phyloP scores from a whole-genome alignment of 2,888 invertebrate genomes.

The Carcina quercana region DNA sequence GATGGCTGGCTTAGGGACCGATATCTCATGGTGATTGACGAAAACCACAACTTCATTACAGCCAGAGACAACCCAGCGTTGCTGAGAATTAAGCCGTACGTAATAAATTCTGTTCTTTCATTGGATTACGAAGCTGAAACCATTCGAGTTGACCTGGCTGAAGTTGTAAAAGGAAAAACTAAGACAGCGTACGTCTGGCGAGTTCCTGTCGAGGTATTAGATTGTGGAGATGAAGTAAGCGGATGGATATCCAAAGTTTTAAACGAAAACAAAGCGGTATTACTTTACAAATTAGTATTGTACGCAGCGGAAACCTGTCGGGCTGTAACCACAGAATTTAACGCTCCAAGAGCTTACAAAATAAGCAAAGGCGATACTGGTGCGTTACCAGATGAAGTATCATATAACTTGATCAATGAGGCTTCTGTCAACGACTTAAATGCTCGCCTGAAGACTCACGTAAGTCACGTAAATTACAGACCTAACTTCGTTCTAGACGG shows the following conservation, averaged over 20 bases:
- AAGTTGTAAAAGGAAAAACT: constrained; percentile 39
- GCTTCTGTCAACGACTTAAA: constrained; percentile 80
- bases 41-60: constrained; percentile 72
- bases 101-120: constrained; percentile 66
- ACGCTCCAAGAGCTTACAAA: too few relatives aligned
- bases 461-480: constrained; percentile 75
- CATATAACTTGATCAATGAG: constrained; percentile 79
- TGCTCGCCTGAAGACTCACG: constrained; percentile 56
- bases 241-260: constrained; percentile 86
- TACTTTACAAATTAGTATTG: too few relatives aligned
- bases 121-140: constrained; percentile 73
- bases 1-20: constrained; percentile 73
- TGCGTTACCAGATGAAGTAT: constrained; percentile 78
- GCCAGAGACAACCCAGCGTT: constrained; percentile 72
- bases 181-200: constrained; percentile 74
- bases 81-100: constrained; percentile 63
- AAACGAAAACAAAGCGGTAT: too few relatives aligned
- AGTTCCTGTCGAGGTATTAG: constrained; percentile 72
- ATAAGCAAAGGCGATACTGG: too few relatives aligned
- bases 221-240: constrained; percentile 83
- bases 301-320: too few relatives aligned
- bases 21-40: constrained; percentile 73
- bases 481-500: constrained; percentile 80
- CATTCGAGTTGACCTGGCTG: constrained; percentile 69
- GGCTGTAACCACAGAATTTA: too few relatives aligned